phyloP scores from a whole-genome alignment of 2,797 vertebrate genomes.

The Alcedo quadribrachys region DNA sequence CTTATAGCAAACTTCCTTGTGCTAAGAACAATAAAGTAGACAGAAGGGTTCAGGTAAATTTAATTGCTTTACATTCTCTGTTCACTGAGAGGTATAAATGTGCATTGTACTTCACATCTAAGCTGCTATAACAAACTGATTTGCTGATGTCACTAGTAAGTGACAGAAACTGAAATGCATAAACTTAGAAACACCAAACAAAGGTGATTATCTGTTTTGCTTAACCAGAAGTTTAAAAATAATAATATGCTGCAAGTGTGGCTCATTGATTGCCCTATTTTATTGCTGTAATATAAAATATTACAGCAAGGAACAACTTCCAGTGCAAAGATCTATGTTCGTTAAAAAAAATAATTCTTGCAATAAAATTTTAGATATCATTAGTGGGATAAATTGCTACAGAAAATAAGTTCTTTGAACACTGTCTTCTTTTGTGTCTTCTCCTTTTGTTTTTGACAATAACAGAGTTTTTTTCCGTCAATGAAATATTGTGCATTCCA shows the following conservation, averaged over 20 bases:
- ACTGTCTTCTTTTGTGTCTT: not conserved
- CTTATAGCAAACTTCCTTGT: not conserved
- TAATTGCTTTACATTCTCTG: not conserved
- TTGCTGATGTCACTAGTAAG: not conserved
- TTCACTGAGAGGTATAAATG: not conserved
- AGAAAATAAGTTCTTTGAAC: not conserved
- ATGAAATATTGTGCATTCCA: constrained; percentile 2
- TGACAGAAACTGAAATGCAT: not conserved
- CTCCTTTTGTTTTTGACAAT: not conserved
- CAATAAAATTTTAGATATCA: not conserved
- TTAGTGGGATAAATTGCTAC: not conserved
- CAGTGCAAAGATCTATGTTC: not conserved
- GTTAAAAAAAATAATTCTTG: not conserved
- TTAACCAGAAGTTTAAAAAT: not conserved
- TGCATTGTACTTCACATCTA: not conserved
- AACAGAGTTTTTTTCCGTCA: not conserved
- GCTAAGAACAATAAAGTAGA: not conserved
- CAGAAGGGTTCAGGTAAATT: not conserved
- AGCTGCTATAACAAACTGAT: not conserved
- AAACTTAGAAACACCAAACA: not conserved
- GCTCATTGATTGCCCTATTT: not conserved
- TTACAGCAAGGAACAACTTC: not conserved
- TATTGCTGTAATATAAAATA: not conserved
- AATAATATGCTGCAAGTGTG: not conserved
- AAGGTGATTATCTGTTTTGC: not conserved